Percentiles rank a stretch among this genome's conserved stretches.
phyloP scores from a whole-genome alignment of 1,140 invertebrate genomes.

The Magallana angulata region DNA sequence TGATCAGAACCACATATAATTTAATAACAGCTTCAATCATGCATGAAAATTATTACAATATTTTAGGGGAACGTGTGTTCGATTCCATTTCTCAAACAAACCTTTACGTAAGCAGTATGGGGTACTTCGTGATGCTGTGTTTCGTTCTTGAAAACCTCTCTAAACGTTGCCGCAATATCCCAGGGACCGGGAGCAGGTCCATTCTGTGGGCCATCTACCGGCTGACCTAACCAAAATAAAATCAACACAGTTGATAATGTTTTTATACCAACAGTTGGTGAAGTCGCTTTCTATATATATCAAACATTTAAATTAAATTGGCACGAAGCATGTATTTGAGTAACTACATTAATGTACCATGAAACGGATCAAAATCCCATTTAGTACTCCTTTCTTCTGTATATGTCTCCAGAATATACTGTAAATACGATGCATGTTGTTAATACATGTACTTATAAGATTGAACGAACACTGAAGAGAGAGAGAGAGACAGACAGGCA shows the following conservation, averaged over 20 bases:
- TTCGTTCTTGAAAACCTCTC: slow-evolving; percentile 80
- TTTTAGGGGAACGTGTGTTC: no score
- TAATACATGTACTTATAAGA: no score
- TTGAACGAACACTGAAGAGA: no score
- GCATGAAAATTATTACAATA: no score
- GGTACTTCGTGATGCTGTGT: slow-evolving; percentile 81
- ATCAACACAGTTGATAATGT: background rate
- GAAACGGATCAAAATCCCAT: slow-evolving; percentile 82
- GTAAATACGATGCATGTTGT: slow-evolving; percentile 43
- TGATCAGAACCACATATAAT: no score
- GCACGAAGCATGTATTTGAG: background rate
- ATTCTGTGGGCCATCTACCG: slow-evolving; percentile 80
- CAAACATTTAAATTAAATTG: background rate
- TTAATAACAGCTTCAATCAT: no score
- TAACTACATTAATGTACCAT: slow-evolving; percentile 62
- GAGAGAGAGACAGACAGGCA: no score
- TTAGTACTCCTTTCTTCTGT: slow-evolving; percentile 82
- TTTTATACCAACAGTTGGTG: background rate
- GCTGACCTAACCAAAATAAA: slow-evolving; percentile 74
- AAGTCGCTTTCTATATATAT: background rate
- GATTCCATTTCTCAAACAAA: slow-evolving; percentile 37
- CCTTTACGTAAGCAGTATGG: slow-evolving; percentile 82
- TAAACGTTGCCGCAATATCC: slow-evolving; percentile 80
- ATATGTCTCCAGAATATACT: slow-evolving; percentile 84
- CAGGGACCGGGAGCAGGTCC: slow-evolving; percentile 82